Conservation (phyloP, 2,797 vertebrate species). For the Yasuhikotakia modesta region DNA sequence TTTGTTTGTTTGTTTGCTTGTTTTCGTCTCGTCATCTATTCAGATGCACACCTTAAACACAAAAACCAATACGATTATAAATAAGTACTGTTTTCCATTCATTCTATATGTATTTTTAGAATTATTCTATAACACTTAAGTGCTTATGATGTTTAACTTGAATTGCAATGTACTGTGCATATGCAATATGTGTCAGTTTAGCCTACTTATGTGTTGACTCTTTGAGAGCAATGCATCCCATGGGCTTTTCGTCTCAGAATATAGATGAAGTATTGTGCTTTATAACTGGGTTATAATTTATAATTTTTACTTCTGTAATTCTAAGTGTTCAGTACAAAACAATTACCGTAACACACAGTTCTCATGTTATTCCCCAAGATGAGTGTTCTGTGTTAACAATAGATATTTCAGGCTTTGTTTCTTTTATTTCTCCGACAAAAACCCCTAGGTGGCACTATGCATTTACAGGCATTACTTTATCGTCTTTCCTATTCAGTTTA, state of each 20-base stretch:
- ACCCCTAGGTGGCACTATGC: slow-evolving; percentile 75
- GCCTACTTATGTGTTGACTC: background rate
- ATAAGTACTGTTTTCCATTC: background rate
- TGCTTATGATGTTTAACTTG: background rate
- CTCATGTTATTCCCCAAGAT: background rate
- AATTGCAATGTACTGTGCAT: background rate
- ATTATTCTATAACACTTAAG: background rate
- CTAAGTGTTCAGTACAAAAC: background rate
- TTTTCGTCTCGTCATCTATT: background rate
- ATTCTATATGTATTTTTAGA: background rate
- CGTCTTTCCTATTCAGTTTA: slow-evolving; percentile 48
- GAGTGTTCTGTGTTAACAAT: slow-evolving; percentile 20
- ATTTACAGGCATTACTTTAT: slow-evolving; percentile 55
- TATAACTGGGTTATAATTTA: background rate
- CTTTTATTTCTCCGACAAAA: slow-evolving; percentile 40
- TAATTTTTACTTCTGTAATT: too few relatives aligned
- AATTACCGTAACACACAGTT: background rate
- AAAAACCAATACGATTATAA: background rate
- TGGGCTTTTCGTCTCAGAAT: background rate
- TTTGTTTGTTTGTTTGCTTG: too few relatives aligned
- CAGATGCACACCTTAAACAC: background rate
- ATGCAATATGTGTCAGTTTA: background rate
- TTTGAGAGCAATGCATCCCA: background rate
- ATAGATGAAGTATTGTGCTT: background rate
- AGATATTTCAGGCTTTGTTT: background rate